Percentiles rank a stretch among this genome's conserved stretches.
These are phyloP conservation scores for Urosaurus nigricauda DNA, from an alignment of 2,797 vertebrate species.

Conservation along the genomic window DNA sequence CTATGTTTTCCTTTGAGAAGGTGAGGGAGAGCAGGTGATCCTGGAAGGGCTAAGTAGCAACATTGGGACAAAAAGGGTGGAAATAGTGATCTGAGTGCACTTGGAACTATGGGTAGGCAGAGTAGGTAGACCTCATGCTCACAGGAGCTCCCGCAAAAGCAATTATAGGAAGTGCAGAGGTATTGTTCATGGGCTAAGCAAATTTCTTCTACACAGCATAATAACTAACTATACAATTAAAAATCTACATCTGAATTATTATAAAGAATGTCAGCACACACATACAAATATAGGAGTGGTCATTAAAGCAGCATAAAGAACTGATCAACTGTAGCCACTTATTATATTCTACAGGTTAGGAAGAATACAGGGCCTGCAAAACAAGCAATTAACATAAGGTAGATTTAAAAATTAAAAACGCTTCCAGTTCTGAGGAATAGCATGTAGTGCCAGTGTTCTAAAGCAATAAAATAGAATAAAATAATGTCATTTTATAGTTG, in stretches of 20 bases:
- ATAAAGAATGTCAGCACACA: neutral
- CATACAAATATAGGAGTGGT: neutral
- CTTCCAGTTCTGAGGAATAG: neutral
- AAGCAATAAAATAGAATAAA: neutral
- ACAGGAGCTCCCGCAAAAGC: neutral
- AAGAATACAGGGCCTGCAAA: neutral
- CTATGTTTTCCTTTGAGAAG: neutral
- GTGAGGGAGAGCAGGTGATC: too few relatives aligned
- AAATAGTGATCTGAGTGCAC: neutral
- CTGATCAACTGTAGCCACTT: neutral
- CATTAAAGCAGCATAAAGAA: neutral
- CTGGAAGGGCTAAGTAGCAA: neutral
- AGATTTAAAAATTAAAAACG: too few relatives aligned
- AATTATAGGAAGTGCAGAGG: neutral
- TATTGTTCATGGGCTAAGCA: neutral
- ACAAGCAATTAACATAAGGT: neutral
- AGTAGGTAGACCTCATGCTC: neutral
- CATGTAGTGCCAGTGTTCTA: neutral
- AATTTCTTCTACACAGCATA: neutral
- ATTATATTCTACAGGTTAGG: neutral
- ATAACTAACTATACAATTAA: neutral
- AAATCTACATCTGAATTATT: too few relatives aligned
- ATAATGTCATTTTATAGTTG: neutral
- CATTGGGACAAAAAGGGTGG: neutral
- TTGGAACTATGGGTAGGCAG: neutral